Percentiles rank a stretch among this genome's conserved stretches.
Evolutionary conservation across 2,797 vertebrate genomes (phyloP).

Genomic region (Chelon auratus): DNA sequence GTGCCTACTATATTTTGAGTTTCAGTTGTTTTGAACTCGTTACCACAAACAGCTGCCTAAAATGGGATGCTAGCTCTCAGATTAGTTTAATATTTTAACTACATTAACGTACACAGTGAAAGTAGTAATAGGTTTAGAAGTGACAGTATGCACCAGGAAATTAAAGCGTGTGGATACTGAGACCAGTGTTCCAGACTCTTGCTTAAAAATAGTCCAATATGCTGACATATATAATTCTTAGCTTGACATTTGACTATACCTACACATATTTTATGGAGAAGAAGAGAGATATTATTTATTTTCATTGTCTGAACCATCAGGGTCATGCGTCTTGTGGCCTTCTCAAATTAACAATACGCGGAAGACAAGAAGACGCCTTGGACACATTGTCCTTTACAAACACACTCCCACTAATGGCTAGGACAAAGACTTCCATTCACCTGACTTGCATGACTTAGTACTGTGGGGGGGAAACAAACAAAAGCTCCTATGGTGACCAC

Average conservation of each 20-base stretch:
- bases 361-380: background rate
- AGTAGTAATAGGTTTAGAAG: background rate
- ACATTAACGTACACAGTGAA: background rate
- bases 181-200: too few relatives aligned
- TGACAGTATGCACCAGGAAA: background rate
- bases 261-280: background rate
- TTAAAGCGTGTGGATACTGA: too few relatives aligned
- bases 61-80: background rate
- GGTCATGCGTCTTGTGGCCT: background rate
- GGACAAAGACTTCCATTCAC: background rate
- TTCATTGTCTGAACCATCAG: background rate
- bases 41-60: background rate
- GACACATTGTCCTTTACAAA: constrained; percentile 1
- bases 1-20: background rate
- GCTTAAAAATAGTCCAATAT: background rate
- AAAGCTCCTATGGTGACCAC: constrained; percentile 7
- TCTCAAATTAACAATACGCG: background rate
- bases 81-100: background rate
- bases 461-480: constrained; percentile 2
- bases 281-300: background rate
- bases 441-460: constrained; percentile 6
- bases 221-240: background rate
- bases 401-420: background rate
- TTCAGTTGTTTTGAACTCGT: background rate
- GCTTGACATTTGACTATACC: background rate